Percentiles rank a stretch among this genome's conserved stretches.
Evolutionary conservation across 2,797 vertebrate genomes (phyloP).

Genomic region (Philypnodon macrostomus): DNA sequence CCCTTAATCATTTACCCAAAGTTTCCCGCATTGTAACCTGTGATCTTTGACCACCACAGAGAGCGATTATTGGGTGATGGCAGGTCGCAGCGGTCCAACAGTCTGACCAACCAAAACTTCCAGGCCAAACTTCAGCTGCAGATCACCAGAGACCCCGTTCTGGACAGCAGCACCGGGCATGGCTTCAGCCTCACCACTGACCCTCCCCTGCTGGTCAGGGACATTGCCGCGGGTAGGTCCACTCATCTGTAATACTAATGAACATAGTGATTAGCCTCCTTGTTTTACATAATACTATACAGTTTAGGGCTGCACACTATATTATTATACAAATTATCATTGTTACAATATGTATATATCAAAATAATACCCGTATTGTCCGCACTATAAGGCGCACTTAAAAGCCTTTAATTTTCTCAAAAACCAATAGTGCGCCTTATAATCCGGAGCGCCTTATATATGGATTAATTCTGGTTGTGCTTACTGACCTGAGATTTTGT

Average conservation of each 20-base stretch:
- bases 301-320: no score
- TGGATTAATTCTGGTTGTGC: no score
- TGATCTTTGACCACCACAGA: constrained; percentile 54
- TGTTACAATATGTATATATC: no score
- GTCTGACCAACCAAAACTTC: constrained; percentile 73
- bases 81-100: constrained; percentile 72
- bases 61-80: constrained; percentile 81
- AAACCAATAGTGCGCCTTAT: no score
- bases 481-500: no score
- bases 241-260: neutral
- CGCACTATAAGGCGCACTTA: no score
- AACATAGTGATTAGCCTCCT: no score
- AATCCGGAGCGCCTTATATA: no score
- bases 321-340: no score
- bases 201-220: constrained; percentile 87
- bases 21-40: constrained; percentile 25
- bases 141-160: constrained; percentile 84
- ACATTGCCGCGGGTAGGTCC: constrained; percentile 84
- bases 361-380: no score
- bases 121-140: constrained; percentile 83
- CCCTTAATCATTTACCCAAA: constrained; percentile 2
- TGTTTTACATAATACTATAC: no score
- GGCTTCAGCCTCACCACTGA: constrained; percentile 87
- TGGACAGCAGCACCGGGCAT: constrained; percentile 81
- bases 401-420: no score